Evolutionary conservation across 1,140 invertebrate species (phyloP).

Genomic region (Belonocnema kinseyi): DNA sequence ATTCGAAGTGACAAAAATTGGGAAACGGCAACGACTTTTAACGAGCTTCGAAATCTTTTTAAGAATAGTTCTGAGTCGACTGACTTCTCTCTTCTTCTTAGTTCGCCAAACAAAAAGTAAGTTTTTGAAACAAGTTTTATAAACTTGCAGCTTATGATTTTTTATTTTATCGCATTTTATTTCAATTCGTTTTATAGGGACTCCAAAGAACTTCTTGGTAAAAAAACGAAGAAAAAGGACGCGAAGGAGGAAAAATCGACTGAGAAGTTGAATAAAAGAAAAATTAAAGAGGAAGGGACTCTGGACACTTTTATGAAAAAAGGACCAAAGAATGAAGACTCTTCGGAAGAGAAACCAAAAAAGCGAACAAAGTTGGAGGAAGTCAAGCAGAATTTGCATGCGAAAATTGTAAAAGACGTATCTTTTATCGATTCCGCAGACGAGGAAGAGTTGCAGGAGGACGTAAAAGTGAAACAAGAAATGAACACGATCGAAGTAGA

Average conservation of each 20-base stretch:
- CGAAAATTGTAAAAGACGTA: constrained; percentile 29
- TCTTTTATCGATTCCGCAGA: constrained; percentile 1
- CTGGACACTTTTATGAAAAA: constrained; percentile 14
- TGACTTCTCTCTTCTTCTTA: constrained; percentile 79
- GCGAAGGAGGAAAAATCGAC: neutral
- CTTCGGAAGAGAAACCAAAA: neutral
- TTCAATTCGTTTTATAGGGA: neutral
- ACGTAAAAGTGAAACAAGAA: constrained; percentile 24
- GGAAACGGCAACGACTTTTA: constrained; percentile 87
- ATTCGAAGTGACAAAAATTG: constrained; percentile 91
- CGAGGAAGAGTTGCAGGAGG: neutral
- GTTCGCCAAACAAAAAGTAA: constrained; percentile 30
- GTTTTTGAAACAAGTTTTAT: neutral
- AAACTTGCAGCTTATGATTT: constrained; percentile 7
- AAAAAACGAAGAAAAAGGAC: neutral
- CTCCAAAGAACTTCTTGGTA: neutral
- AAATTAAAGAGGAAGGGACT: neutral
- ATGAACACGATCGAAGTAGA: neutral
- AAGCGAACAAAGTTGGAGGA: constrained; percentile 28
- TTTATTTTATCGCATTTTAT: constrained; percentile 19
- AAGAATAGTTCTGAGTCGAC: constrained; percentile 82
- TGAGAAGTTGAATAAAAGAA: neutral
- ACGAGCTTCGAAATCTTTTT: constrained; percentile 82
- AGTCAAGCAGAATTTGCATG: neutral
- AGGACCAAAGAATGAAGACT: constrained; percentile 29